Evolutionary conservation across 2,113 vertebrate genomes (phyloP), one percentile per base, ranked within the genome.

Genomic region (Neolamprologus kungweensis): DNA sequence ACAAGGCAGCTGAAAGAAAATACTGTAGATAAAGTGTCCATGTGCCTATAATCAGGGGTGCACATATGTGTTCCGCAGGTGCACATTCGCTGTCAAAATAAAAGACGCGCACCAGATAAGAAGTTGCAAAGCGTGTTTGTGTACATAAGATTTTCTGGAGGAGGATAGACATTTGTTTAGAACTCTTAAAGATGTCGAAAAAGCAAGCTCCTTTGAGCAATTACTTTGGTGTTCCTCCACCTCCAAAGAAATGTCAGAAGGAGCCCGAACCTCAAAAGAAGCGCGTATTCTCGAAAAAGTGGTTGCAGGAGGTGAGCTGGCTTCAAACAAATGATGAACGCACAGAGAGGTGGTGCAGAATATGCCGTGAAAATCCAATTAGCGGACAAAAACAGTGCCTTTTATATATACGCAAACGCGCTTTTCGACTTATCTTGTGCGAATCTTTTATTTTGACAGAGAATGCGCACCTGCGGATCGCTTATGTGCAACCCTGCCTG

Each of bases 41-140:
- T 12, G 17, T n/a, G 9, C 17, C 60, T 35, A n/a, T 65, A 12
- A 35, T 4, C 57, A 58, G 26, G 26, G 26, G 14, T 58, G 57
- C 57, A 4, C 26, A 60, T 60, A 60, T 17, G 57, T 31, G 14
- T 1, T 60, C 57, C 1, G 2, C 57, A 60, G 8, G 57, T 31
- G 26, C 57, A 10, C 8, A 60, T 31, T 60, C 1, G 14, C 26
- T 31, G 57, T 60, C 8, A 60, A 60, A 60, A 60, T 60, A 60
- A 60, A 31, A 17, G 14, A 60, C 2, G 1, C 0, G 26, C 57
- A 60, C 14, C 8, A 31, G 57, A 31, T 60, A 60, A 60, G 57
- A 31, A 17, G 26, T 60, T 31, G 26, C 26, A 31, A 60, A 0
- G 8, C 2, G 0, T 1, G 14, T 60, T 31, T 31, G 14, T 3